A percentile compares a stretch with the other conserved stretches of the same genome.
Evolutionary conservation across 2,113 vertebrate genomes (phyloP).

Genomic region (Antigone vipio): DNA sequence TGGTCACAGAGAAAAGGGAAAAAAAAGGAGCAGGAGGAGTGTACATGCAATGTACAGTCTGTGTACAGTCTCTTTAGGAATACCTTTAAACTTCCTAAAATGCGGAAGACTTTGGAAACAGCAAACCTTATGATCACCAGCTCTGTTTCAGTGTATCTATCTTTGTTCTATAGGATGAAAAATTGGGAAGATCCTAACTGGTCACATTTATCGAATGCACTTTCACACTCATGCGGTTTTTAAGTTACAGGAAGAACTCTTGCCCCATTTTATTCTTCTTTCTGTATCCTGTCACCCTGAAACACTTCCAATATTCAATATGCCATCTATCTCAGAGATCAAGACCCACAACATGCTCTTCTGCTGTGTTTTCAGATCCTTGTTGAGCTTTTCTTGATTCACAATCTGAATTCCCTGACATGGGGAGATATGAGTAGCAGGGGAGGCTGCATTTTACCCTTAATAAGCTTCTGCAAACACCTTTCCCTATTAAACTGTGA

Average conservation of each 20-base stretch:
- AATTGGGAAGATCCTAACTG: not conserved
- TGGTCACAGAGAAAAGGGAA: not conserved
- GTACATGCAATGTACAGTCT: not conserved
- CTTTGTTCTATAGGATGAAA: not conserved
- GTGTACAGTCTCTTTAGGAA: not conserved
- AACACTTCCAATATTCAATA: not conserved
- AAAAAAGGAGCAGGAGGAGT: not conserved
- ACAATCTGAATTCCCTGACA: not conserved
- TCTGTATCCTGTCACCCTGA: not conserved
- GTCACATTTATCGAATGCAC: not conserved
- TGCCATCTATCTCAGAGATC: not conserved
- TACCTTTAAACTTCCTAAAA: not conserved
- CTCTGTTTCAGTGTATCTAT: not conserved
- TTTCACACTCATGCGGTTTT: not conserved
- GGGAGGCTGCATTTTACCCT: not conserved
- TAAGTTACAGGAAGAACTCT: not conserved
- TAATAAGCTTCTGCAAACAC: not conserved
- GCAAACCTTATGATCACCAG: not conserved
- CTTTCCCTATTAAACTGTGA: not conserved
- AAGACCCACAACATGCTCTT: not conserved
- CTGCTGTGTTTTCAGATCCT: not conserved
- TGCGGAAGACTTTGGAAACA: not conserved
- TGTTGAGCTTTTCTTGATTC: not conserved
- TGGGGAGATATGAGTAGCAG: rapidly evolving
- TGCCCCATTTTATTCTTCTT: not conserved